Evolutionary conservation across 2,888 invertebrate genomes (phyloP), one percentile per base, ranked within the genome.

Genomic region (Ernsta delagoae): DNA sequence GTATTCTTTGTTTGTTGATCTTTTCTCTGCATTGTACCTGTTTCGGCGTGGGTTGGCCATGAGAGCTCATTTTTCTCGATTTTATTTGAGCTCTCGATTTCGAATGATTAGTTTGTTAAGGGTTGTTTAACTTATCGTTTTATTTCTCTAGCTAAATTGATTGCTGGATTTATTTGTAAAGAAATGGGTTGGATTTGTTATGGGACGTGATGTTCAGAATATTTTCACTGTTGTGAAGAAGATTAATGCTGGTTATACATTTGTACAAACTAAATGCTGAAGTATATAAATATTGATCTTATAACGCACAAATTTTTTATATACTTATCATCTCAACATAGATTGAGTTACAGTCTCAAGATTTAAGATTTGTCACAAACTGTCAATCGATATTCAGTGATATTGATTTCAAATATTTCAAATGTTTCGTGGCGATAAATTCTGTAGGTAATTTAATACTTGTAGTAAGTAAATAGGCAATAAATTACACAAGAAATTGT

Each of bases 381-480:
- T 34, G 67, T 67, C 61, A 61, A 67, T 60, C 66, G 60, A 60
- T 66, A 66, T 39, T 41, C 34, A 60, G 31, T 54, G 36, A 36
- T 36, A 50, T 66, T 53, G 59, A 16, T 34, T 53, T 56, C 24
- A 43, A 50, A 24, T 54, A 61, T 56, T 56, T 61, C 54, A 16
- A 16, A 16, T 16, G 67, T 67, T 67, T 45, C 67, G 36, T 45
- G 54, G 54, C 72, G 59, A 73, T 74, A 76, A 74, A 76, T 75
- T 75, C 72, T 70, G 41, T 41, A 41, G 6, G 68, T 73, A 72
- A 75, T 71, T 70, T 72, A 72, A 73, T 75, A 75, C 73, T 72
- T 76, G 73, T 72, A 71, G 66, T 73, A 74, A 72, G 73, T 72
- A 71, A 72, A 74, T 65, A 70, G 70, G 66, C 74, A 66, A 77